Percentiles rank a stretch among this genome's conserved stretches.
phyloP scores from a whole-genome alignment of 1,140 invertebrate genomes.

The Drosophila pandora region DNA sequence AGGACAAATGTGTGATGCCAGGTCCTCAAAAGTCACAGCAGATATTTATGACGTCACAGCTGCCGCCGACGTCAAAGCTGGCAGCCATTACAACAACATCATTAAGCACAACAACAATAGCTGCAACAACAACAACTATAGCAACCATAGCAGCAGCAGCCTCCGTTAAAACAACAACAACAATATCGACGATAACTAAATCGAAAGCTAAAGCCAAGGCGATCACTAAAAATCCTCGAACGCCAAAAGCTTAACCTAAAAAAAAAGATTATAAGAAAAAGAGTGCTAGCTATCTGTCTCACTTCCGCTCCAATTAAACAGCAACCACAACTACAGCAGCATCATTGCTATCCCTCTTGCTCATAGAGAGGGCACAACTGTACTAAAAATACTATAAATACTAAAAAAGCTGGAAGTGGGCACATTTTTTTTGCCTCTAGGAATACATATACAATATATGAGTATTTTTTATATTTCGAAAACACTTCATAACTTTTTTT shows the following conservation, averaged over 20 bases:
- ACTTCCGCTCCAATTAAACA: background rate
- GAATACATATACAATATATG: conserved; percentile 8
- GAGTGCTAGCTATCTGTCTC: background rate
- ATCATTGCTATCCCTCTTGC: background rate
- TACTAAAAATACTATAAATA: conserved; percentile 32
- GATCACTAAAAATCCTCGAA: conserved; percentile 33
- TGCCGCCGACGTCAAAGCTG: conserved; percentile 40
- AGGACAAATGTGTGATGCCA: conserved; percentile 84
- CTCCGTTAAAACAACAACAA: conserved; percentile 12
- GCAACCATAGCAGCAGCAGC: conserved; percentile 13
- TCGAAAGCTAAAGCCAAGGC: conserved; percentile 28
- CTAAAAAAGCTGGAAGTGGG: conserved; percentile 39
- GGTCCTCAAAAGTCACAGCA: conserved; percentile 65
- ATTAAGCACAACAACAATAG: conserved; percentile 16
- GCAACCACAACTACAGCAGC: background rate
- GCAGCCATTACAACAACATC: conserved; percentile 24
- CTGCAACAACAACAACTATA: conserved; percentile 16
- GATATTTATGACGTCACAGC: conserved; percentile 76
- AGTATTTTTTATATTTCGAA: conserved; percentile 32
- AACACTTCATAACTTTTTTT: conserved; percentile 19
- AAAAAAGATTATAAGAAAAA: background rate
- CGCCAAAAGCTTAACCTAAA: conserved; percentile 55
- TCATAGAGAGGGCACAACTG: conserved; percentile 25
- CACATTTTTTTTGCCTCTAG: conserved; percentile 24
- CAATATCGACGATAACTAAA: conserved; percentile 33